Conservation (phyloP, 1,140 invertebrate species). For the Lineus longissimus region DNA sequence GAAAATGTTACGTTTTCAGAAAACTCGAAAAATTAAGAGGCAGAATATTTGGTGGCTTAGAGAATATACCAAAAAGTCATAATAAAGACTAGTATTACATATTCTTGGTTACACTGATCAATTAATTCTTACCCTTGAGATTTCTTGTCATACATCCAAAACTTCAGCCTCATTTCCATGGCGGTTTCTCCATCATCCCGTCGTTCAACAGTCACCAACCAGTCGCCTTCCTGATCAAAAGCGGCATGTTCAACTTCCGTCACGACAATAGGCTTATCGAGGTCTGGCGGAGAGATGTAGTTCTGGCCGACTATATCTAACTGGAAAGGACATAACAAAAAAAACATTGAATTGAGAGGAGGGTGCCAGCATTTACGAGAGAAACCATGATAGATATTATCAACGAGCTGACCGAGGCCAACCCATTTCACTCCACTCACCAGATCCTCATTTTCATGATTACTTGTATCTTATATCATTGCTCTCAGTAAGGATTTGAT, state of each 20-base stretch:
- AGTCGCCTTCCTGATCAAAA: conserved; percentile 65
- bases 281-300: conserved; percentile 59
- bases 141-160: conserved; percentile 67
- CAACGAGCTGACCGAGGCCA: too few species aligned
- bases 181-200: conserved; percentile 60
- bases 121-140: conserved; percentile 64
- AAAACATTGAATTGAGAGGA: conserved; percentile 4
- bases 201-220: conserved; percentile 75
- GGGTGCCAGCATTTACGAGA: not conserved
- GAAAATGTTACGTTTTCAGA: too few species aligned
- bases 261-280: conserved; percentile 31
- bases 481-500: too few species aligned
- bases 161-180: conserved; percentile 71
- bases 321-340: conserved; percentile 56
- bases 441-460: too few species aligned
- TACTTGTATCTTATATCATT: too few species aligned
- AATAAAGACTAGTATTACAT: too few species aligned
- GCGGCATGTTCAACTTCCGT: conserved; percentile 67
- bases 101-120: too few species aligned
- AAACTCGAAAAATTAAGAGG: too few species aligned
- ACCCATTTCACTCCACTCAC: too few species aligned
- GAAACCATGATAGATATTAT: not conserved
- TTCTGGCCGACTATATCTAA: conserved; percentile 73
- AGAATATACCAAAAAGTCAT: too few species aligned
- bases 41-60: too few species aligned